phyloP scores from a whole-genome alignment of 2,888 invertebrate genomes.

The Ochlodes sylvanus region DNA sequence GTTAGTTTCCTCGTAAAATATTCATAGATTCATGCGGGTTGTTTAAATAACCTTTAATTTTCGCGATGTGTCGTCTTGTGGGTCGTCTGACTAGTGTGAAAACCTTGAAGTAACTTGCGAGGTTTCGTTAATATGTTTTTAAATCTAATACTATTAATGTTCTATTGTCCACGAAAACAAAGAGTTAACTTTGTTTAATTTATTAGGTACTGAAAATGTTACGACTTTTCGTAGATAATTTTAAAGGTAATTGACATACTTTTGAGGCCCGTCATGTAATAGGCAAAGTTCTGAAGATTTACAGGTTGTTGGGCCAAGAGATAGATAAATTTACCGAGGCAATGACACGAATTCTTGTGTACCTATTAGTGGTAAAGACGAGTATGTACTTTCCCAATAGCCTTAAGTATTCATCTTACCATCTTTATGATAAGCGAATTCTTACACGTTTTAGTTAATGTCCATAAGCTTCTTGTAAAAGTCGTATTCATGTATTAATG shows the following conservation, averaged over 20 bases:
- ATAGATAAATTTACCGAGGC: background rate
- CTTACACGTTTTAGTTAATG: no score
- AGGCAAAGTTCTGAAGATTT: background rate
- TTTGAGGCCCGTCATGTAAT: background rate
- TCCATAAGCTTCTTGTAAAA: no score
- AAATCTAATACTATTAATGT: slow-evolving; percentile 21
- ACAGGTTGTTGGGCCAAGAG: background rate
- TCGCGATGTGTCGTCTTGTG: slow-evolving; percentile 50
- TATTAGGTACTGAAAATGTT: background rate
- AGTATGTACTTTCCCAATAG: no score
- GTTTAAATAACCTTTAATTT: slow-evolving; percentile 57
- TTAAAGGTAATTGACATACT: background rate
- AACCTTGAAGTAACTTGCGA: slow-evolving; percentile 60
- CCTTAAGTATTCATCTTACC: no score
- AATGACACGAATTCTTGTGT: background rate
- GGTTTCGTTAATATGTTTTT: slow-evolving; percentile 13
- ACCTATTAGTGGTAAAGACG: background rate
- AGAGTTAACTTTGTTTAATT: background rate
- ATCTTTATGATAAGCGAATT: no score
- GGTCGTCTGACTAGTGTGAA: slow-evolving; percentile 52
- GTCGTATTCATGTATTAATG: no score
- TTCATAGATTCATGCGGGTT: slow-evolving; percentile 33
- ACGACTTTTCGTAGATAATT: background rate
- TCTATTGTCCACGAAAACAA: slow-evolving; percentile 18
- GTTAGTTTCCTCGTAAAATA: slow-evolving; percentile 27